phyloP scores from a whole-genome alignment of 2,888 invertebrate species.

The Gryllus longicercus region DNA sequence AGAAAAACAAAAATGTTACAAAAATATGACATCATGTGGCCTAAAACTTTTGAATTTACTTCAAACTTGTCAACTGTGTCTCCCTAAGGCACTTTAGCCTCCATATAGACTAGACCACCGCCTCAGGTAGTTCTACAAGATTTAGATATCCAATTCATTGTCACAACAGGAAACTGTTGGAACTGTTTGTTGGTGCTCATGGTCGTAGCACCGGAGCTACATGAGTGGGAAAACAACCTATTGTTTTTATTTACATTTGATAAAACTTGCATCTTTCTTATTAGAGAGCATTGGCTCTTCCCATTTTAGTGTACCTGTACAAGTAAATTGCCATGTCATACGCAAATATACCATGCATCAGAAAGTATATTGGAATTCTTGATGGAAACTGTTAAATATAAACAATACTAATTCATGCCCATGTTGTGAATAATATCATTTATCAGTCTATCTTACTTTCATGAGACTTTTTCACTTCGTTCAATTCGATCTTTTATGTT shows the following conservation, averaged over 20 bases:
- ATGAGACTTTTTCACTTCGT: too few relatives aligned
- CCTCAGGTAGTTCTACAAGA: conserved; percentile 30
- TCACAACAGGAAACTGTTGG: conserved; percentile 24
- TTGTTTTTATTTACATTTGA: not conserved
- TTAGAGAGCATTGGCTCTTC: conserved; percentile 10
- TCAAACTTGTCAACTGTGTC: conserved; percentile 26
- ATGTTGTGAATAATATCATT: too few relatives aligned
- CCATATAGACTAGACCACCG: conserved; percentile 27
- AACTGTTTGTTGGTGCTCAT: not conserved
- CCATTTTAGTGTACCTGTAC: conserved; percentile 23
- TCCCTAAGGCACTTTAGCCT: conserved; percentile 28
- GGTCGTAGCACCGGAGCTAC: not conserved
- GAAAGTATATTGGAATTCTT: not conserved
- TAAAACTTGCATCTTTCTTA: too few relatives aligned
- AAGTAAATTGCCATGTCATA: not conserved
- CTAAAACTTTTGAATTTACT: conserved; percentile 35
- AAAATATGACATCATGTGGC: conserved; percentile 34
- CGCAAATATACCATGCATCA: conserved; percentile 22
- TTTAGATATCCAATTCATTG: conserved; percentile 29
- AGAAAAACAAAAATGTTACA: not conserved
- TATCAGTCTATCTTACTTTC: too few relatives aligned
- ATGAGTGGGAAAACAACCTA: not conserved
- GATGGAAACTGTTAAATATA: too few relatives aligned
- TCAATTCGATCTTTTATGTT: too few relatives aligned
- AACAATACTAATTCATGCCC: not conserved